These are phyloP conservation scores for Pristionchus pacificus DNA, from an alignment of 1,140 invertebrate genomes.

Conservation along the genomic window DNA sequence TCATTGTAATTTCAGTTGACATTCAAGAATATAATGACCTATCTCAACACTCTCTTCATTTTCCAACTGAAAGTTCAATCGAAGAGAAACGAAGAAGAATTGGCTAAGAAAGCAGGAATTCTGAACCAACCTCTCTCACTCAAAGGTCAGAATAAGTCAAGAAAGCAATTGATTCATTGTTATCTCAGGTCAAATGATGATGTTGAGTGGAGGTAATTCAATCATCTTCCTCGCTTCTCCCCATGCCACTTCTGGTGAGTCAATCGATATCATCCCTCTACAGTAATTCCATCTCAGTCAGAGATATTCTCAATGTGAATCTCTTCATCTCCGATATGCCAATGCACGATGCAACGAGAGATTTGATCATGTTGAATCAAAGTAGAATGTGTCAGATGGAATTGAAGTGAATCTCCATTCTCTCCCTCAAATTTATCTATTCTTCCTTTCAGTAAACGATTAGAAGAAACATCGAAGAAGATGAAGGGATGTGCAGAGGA, in stretches of 20 bases:
- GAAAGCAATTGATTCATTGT: neutral
- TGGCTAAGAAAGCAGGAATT: slow-evolving; percentile 21
- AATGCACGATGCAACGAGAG: slow-evolving; percentile 35
- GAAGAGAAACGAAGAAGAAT: slow-evolving; percentile 29
- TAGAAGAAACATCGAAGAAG: slow-evolving; percentile 32
- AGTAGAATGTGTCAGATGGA: slow-evolving; percentile 38
- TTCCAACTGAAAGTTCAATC: slow-evolving; percentile 34
- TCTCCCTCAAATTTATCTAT: neutral
- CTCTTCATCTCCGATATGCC: slow-evolving; percentile 38
- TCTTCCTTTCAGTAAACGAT: slow-evolving; percentile 31
- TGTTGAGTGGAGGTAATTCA: slow-evolving; percentile 31
- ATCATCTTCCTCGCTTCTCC: slow-evolving; percentile 35
- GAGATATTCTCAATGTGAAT: slow-evolving; percentile 35
- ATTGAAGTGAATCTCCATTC: slow-evolving; percentile 22
- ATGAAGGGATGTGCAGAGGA: slow-evolving; percentile 32
- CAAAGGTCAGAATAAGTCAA: slow-evolving; percentile 17
- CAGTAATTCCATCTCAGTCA: slow-evolving; percentile 10
- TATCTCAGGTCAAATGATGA: slow-evolving; percentile 35
- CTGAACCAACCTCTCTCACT: slow-evolving; percentile 33
- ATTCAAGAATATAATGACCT: slow-evolving; percentile 31
- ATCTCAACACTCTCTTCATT: slow-evolving; percentile 36
- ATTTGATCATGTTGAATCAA: slow-evolving; percentile 39
- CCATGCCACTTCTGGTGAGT: slow-evolving; percentile 30
- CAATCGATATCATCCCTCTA: neutral
- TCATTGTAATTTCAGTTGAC: slow-evolving; percentile 28